Evolutionary conservation across 2,113 vertebrate genomes (phyloP).

Genomic region (Paracanthobrama guichenoti): DNA sequence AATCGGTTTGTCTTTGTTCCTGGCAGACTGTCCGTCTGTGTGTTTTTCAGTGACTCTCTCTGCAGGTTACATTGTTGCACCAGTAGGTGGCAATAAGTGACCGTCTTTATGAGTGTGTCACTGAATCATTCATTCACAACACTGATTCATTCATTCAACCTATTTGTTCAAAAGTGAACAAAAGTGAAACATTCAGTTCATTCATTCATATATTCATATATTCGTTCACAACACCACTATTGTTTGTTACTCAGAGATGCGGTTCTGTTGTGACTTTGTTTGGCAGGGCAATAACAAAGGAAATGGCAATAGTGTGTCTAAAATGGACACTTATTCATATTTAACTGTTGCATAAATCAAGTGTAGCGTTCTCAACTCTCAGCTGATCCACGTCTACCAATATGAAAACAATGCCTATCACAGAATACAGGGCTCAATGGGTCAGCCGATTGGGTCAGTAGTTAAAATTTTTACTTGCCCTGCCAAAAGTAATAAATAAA

Average conservation of each 20-base stretch:
- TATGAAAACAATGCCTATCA: no score
- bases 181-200: background rate
- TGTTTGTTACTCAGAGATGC: background rate
- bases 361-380: no score
- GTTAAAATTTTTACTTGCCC: no score
- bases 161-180: background rate
- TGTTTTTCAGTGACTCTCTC: slow-evolving; percentile 21
- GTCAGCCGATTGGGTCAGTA: no score
- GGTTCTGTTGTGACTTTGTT: background rate
- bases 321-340: no score
- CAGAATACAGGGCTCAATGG: no score
- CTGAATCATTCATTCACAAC: slow-evolving; percentile 9
- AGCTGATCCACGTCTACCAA: no score
- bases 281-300: no score
- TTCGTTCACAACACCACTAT: no score
- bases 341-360: no score
- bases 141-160: background rate
- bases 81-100: background rate
- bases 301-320: no score
- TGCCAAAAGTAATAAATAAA: no score
- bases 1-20: background rate
- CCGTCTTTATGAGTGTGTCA: slow-evolving; percentile 2
- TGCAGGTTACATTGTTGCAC: background rate
- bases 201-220: background rate
- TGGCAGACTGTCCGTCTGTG: background rate